Percentiles rank a stretch among this genome's conserved stretches.
phyloP scores from a whole-genome alignment of 2,113 vertebrate genomes.

The Pterocles burchelli region DNA sequence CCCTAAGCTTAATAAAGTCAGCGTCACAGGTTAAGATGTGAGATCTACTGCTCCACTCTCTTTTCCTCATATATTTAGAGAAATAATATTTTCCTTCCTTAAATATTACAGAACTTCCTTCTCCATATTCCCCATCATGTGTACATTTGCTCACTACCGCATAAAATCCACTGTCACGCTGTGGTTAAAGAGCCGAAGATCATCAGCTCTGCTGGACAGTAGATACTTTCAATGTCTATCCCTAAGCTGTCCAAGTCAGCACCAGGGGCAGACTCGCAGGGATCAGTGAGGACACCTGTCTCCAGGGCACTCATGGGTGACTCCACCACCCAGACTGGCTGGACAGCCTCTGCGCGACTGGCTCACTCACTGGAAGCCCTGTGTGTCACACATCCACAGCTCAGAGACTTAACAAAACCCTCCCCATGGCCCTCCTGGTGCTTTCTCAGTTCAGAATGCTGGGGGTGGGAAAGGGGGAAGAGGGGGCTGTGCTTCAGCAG shows the following conservation, averaged over 20 bases:
- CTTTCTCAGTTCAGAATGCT: background rate
- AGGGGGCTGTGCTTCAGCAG: background rate
- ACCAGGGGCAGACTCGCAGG: background rate
- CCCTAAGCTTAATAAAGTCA: background rate
- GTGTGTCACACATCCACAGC: background rate
- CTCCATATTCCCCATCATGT: background rate
- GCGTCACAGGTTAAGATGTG: fast-evolving
- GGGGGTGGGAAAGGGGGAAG: fast-evolving
- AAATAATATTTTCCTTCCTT: background rate
- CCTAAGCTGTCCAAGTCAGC: background rate
- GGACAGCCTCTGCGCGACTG: fast-evolving
- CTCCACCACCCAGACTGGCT: background rate
- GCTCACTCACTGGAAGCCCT: fast-evolving
- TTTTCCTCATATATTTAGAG: background rate
- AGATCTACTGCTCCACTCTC: background rate
- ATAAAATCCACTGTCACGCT: background rate
- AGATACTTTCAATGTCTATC: background rate
- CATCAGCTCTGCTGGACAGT: background rate
- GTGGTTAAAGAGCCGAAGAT: background rate
- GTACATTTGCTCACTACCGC: background rate
- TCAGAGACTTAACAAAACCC: background rate
- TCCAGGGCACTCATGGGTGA: fast-evolving
- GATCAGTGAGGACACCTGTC: background rate
- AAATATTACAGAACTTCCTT: background rate
- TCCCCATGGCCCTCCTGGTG: fast-evolving